Percentiles rank a stretch among this genome's conserved stretches.
These are phyloP conservation scores for Cladorhizidae sp. DNA, from an alignment of 37 sponge, comb jelly and placozoan genomes.

Conservation along the genomic window DNA sequence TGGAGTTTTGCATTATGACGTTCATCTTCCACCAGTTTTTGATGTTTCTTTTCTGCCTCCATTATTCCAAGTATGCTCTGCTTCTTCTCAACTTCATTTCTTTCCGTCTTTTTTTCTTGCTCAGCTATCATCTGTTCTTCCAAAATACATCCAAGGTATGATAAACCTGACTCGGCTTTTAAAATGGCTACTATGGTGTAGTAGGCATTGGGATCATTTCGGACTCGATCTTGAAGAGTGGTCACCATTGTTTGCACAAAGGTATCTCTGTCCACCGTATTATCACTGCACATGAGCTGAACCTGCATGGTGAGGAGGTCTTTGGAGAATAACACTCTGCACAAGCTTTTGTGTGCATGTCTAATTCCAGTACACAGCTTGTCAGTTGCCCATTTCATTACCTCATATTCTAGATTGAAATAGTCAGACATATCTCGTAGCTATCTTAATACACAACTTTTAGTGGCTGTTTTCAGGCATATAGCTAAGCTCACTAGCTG, in stretches of 20 bases:
- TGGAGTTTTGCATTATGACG: no score
- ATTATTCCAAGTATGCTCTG: neutral
- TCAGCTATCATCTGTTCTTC: neutral
- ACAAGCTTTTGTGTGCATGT: neutral
- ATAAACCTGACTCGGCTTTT: neutral
- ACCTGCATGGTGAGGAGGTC: neutral
- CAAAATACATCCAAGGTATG: neutral
- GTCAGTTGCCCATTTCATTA: neutral
- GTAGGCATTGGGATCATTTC: neutral
- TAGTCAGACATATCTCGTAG: no score
- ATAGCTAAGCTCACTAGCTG: no score
- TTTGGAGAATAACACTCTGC: neutral
- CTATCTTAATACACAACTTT: no score
- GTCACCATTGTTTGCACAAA: neutral
- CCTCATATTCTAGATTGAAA: neutral
- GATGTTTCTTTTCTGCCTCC: neutral
- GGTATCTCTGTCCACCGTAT: neutral
- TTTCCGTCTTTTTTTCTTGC: neutral
- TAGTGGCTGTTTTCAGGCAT: no score
- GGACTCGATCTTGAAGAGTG: conserved; percentile 5
- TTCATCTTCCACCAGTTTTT: no score
- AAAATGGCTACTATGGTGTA: neutral
- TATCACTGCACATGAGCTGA: neutral
- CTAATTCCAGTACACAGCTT: neutral
- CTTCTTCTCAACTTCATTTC: neutral